Percentiles rank a stretch among this genome's conserved stretches.
Evolutionary conservation across 1,140 invertebrate species (phyloP).

Genomic region (Macrotrachela quadricornifera): DNA sequence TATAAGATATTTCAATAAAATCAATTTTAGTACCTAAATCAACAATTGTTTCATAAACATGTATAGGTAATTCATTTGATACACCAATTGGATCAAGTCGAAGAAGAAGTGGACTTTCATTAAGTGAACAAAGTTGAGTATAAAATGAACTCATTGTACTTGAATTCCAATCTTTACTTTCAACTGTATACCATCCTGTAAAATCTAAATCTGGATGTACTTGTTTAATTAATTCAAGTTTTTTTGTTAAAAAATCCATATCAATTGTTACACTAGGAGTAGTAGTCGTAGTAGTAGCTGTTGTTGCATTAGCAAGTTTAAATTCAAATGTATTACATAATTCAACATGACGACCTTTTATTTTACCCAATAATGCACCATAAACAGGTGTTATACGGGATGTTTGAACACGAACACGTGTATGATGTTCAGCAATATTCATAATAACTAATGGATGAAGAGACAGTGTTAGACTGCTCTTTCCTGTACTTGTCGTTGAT

Average conservation of each 20-base stretch:
- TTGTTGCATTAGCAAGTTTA: constrained; percentile 34
- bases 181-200: constrained; percentile 94
- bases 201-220: constrained; percentile 94
- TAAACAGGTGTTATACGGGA: constrained; percentile 41
- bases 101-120: constrained; percentile 77
- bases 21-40: constrained; percentile 59
- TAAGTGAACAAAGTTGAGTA: constrained; percentile 67
- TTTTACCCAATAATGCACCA: constrained; percentile 85
- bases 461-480: constrained; percentile 59
- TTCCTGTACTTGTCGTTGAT: too few species aligned
- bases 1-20: constrained; percentile 75
- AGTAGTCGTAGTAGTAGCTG: neutral
- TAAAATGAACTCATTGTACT: constrained; percentile 54
- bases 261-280: constrained; percentile 45
- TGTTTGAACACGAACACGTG: constrained; percentile 69
- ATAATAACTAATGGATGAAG: constrained; percentile 91
- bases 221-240: constrained; percentile 42
- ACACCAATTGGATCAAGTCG: constrained; percentile 70
- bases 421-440: constrained; percentile 98
- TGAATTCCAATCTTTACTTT: constrained; percentile 35
- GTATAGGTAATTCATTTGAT: constrained; percentile 66
- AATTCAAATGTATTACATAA: constrained; percentile 93
- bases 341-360: constrained; percentile 80
- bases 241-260: constrained; percentile 76
- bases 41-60: constrained; percentile 80